Base-by-base conservation (phyloP, 1,140 invertebrate genomes). In the Cephus cinctus region DNA sequence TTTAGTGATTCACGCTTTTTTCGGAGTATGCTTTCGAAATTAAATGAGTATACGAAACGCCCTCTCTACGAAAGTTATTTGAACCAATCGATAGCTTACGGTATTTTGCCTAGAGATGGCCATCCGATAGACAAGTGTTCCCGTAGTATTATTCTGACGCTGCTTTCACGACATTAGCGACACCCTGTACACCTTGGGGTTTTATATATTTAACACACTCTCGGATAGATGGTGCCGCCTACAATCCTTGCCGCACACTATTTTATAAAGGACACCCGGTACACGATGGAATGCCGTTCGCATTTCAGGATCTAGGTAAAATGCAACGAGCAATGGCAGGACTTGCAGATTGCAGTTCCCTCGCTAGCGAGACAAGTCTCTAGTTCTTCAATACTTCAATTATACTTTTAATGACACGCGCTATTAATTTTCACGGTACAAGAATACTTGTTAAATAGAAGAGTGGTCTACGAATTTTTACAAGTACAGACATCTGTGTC, bases 401-500 rank as follows among this genome's bases (percentile, higher is more conserved):
- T 15, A 9, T 18, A 9, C 5, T 35, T 1, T 3, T 20, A 19
- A 15, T 25, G 16, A 12, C 38, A 14, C 38, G 19, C 19, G 22
- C 19, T 22, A 41, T 15, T 14, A 14, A 14, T 15, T 19, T 41
- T 41, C 22, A n/a, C 11, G 9, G 25, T 14, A 41, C 16, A 25
- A 22, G 16, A 41, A 25, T 41, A 25, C 19, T 22, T 5, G 12
- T 15, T 41, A 22, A n/a, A 22, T 22, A 41, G 5, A 25, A 19
- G 20, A 32, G 30, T n/a, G 40, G 20, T 21, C 36, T 11, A 23
- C 30, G 21, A 19, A 34, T 74, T 69, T 74, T 74, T 74, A 74
- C 70, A 69, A 73, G 69, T 71, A 71, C 65, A 64, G 67, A 64
- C 54, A n/a, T n/a, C n/a, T n/a, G n/a, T n/a, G n/a, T n/a, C n/a